Evolutionary conservation across 2,113 vertebrate species (phyloP).

Genomic region (Cavia porcellus): DNA sequence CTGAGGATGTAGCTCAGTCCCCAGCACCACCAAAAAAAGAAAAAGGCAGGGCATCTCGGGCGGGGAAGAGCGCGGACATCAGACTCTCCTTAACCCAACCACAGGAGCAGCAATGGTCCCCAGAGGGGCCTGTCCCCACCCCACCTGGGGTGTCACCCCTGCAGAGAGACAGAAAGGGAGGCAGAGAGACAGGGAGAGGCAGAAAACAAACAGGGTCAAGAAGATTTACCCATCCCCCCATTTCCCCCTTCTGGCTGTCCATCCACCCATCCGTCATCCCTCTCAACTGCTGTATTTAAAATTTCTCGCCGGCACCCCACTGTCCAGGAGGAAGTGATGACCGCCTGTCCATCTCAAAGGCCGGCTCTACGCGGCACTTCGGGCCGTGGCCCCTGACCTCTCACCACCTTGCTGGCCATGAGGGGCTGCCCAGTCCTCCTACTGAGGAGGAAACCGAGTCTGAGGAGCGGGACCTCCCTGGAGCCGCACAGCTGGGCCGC

Average conservation of each 20-base stretch:
- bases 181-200: background rate
- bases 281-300: background rate
- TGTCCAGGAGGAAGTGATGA: background rate
- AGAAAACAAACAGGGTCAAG: background rate
- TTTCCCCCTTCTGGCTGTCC: background rate
- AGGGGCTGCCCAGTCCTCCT: background rate
- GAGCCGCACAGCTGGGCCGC: background rate
- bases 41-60: background rate
- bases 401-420: background rate
- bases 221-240: background rate
- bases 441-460: background rate
- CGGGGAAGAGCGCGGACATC: background rate
- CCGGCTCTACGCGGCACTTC: background rate
- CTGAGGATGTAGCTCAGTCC: background rate
- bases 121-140: background rate
- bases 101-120: too few species aligned
- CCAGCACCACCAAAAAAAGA: background rate
- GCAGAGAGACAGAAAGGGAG: too few species aligned
- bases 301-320: background rate
- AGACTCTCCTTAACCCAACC: accelerated
- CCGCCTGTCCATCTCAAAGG: background rate
- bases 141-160: background rate
- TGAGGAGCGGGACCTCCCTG: background rate
- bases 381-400: background rate
- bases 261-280: background rate